Base-by-base conservation (phyloP, 2,888 invertebrate genomes). In the Agriopis aurantiaria region DNA sequence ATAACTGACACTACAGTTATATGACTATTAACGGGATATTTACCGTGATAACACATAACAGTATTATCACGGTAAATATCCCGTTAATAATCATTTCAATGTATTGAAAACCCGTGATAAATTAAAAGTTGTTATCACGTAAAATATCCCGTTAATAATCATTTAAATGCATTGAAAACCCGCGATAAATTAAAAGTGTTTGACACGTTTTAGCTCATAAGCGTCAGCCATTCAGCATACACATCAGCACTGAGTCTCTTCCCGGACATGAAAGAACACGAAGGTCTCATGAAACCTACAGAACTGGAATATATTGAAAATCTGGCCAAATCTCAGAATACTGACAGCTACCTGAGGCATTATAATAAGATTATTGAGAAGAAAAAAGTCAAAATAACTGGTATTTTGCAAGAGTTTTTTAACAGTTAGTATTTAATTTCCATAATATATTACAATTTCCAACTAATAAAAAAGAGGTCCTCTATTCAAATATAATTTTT, bases 251-350 rank as follows among this genome's bases (percentile, higher is more conserved):
- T 94, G 10, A 94, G 95, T 75, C 80, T 94, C 4, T 95, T 93
- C 73, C 95, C 95, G 4, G 90, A 91, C 57, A 93, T 94, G 91
- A 88, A 87, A 74, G 93, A 94, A 66, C 93, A 94, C 40, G 91
- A 91, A 71, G 88, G 87, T 3, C 78, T 94, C 0, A 71, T 94
- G 63, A 89, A 81, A 11, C 75, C 82, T 0, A 88, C 89, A 40
- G 93, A 93, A 79, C 78, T 92, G 0, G 77, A 79, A 41, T 73
- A 60, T 0, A 88, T 93, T 66, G 87, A 89, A 78, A 73, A 73
- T 6, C 81, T 83, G 73, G 90, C 89, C 0, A 90, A 86, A 69
- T 66, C 80, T 4, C 86, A 88, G 72, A 83, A 81, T 43, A 79
- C 87, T 0, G 87, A 87, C 17, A 82, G 81, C n/a, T 86, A 86